Evolutionary conservation across 2,888 invertebrate species (phyloP).

Genomic region (Hartigia nigra): DNA sequence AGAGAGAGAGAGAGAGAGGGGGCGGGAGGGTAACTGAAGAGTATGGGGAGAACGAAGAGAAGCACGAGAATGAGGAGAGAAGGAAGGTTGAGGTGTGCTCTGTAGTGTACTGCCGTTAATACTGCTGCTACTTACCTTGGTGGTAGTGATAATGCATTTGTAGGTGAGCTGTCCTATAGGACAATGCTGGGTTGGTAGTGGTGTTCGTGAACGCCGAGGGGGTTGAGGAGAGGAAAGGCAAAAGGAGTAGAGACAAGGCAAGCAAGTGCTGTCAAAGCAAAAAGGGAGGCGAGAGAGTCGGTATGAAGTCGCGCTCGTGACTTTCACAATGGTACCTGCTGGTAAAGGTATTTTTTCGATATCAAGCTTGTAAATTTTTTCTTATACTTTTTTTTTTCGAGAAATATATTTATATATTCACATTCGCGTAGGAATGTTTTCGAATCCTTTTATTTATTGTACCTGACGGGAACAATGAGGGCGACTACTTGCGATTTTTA

Average conservation of each 20-base stretch:
- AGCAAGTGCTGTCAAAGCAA: constrained; percentile 38
- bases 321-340: constrained; percentile 24
- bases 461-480: neutral
- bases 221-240: constrained; percentile 21
- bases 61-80: neutral
- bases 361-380: neutral
- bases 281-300: constrained; percentile 23
- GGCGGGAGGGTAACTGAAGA: neutral
- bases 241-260: constrained; percentile 28
- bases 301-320: constrained; percentile 33
- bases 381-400: neutral
- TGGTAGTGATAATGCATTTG: neutral
- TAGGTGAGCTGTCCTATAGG: neutral
- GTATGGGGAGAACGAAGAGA: neutral
- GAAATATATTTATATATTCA: too few species aligned
- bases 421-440: neutral
- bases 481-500: neutral
- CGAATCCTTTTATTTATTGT: neutral
- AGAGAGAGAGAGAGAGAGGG: neutral
- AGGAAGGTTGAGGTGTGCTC: neutral
- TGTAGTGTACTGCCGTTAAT: neutral
- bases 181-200: constrained; percentile 7
- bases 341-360: neutral
- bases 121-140: neutral
- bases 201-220: constrained; percentile 28